Conservation (phyloP, 2,797 vertebrate genomes). For the Gobionotothen gibberifrons region DNA sequence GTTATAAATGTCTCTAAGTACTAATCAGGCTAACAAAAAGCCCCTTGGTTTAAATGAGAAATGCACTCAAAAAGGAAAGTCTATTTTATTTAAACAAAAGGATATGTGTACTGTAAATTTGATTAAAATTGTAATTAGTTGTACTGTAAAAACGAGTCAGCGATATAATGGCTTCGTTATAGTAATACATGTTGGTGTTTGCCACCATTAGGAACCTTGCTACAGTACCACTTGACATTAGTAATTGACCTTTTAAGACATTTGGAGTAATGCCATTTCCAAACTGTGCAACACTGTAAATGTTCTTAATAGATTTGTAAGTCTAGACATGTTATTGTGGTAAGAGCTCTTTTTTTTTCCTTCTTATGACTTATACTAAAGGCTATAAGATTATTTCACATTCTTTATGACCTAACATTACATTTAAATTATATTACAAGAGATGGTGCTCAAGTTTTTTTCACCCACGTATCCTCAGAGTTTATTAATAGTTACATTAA, state of each 20-base stretch:
- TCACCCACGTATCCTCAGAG: neutral
- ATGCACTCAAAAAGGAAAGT: neutral
- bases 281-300: constrained; percentile 39
- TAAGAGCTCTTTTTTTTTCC: constrained; percentile 15
- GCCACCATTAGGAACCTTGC: constrained; percentile 2
- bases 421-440: constrained; percentile 11
- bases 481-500: constrained; percentile 16
- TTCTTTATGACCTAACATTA: neutral
- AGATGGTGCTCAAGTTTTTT: neutral
- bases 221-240: constrained; percentile 62
- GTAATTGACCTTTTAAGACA: constrained; percentile 50
- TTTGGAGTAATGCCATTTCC: constrained; percentile 60
- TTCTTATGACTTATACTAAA: constrained; percentile 1
- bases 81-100: constrained; percentile 8
- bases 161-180: neutral
- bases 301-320: constrained; percentile 38
- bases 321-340: constrained; percentile 46
- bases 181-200: constrained; percentile 6
- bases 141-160: neutral
- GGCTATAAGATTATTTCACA: constrained; percentile 12
- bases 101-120: neutral
- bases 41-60: constrained; percentile 34
- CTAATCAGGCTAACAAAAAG: constrained; percentile 44
- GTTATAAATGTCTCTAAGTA: constrained; percentile 48
- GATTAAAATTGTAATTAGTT: neutral